Evolutionary conservation across 2,113 vertebrate genomes (phyloP), one percentile per base, ranked within the genome.

Genomic region (Campylomormyrus numenius): DNA sequence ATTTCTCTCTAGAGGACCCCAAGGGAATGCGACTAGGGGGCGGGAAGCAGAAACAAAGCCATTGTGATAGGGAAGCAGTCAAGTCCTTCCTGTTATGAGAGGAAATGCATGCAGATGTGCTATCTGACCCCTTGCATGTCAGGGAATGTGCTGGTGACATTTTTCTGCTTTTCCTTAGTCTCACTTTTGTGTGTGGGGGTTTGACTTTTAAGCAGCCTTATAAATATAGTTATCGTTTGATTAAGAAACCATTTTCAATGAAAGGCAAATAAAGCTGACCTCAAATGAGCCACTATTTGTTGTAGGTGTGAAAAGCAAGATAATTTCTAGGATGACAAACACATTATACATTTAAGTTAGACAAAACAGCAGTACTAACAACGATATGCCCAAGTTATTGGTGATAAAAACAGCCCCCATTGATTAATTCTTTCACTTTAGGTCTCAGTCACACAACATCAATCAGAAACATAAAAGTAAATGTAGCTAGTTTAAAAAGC

Each of bases 21-120:
- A 93, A 94, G 97, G 97, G 96, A 95, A 94, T 96, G 95, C 93
- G 93, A 95, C 92, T 93, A 96, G 96, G 97, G 98, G 97, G 97
- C 96, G 95, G 97, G 97, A 98, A 98, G 97, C 96, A 98, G 96
- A 98, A 97, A 97, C 96, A 96, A 98, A 98, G 97, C 97, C 96
- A 98, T 98, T 98, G 98, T 98, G 97, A 97, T 96, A 97, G 97
- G 98, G 98, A 99, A 99, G 98, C 98, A 98, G 97, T 98, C 97
- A 96, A 96, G 97, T 96, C 97, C 97, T 99, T 99, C 98, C 98
- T 99, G 98, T 99, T 99, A 98, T 99, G 97, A 99, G 97, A 99
- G 98, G 98, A 99, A 98, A 98, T 97, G 96, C 96, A 99, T 97
- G 98, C 96, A 99, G 98, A 99, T 99, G 98, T 99, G 98, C 97